Base-by-base conservation (phyloP, 2,797 vertebrate species). In the Muscicapa comitata region DNA sequence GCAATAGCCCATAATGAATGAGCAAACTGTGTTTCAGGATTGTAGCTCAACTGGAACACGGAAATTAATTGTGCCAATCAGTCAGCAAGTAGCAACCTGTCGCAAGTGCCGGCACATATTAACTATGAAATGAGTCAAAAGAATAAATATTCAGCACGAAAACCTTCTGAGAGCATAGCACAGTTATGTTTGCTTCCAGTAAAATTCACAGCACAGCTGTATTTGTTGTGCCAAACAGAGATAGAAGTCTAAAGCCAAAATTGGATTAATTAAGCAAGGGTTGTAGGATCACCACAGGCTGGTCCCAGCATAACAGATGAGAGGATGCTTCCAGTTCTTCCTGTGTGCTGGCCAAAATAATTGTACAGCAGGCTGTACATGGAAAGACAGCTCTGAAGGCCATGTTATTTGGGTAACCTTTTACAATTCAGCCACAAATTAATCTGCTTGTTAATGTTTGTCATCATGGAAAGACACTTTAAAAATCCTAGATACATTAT, bases 31-130 rank as follows among this genome's bases (percentile, higher is more conserved):
- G 65, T 87, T 93, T 93, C 86, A 90, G 26, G 23, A 94, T 45
- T 78, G 47, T 63, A 96, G 33, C 78, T 96, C 71, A 93, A 75
- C 86, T 68, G 83, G 78, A 96, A 95, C 86, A 91, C 26, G 25
- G 58, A 93, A 96, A 94, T 92, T 96, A 96, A 95, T 94, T 95
- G 63, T 92, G 80, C 68, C 91, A 90, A 92, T 96, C 94, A 95
- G 88, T 83, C 92, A 94, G 79, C 86, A 88, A 95, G 85, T 51
- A 96, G 80, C 59, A 96, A 88, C 78, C 79, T 95, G 87, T 72
- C 83, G 17, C 68, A 95, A 94, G 16, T 93, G 85, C 67, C 79
- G 95, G 61, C 45, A 88, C 53, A n/a, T 88, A 91, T 95, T 94
- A 95, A 72, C 87, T 80, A 74, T 38, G 37, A 95, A 92, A 96